Evolutionary conservation across 53 echinoderm and acorn worm genomes (phyloP).

Genomic region (Zoroaster sp.): DNA sequence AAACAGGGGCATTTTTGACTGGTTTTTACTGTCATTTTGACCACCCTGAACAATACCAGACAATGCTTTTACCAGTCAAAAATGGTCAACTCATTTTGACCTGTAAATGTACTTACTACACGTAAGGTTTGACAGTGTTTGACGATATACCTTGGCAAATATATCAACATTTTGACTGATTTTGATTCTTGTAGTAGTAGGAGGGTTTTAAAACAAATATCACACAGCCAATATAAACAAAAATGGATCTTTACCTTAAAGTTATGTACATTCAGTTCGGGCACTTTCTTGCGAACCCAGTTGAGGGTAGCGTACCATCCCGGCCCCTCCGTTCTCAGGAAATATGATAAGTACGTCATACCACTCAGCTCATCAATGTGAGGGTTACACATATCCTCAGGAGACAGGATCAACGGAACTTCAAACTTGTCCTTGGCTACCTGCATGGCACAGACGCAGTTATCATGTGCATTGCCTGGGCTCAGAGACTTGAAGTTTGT

Average conservation of each 20-base stretch:
- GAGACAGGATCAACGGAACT: conserved; percentile 83
- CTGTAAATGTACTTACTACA: too few relatives aligned
- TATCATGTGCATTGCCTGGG: conserved; percentile 57
- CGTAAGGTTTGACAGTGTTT: too few relatives aligned
- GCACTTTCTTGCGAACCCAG: conserved; percentile 86
- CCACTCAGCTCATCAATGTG: conserved; percentile 88
- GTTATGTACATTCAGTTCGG: conserved; percentile 88
- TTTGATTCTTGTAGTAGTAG: too few relatives aligned
- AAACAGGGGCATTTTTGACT: too few relatives aligned
- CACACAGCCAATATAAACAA: too few relatives aligned
- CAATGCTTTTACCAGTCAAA: too few relatives aligned
- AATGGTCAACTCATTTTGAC: too few relatives aligned
- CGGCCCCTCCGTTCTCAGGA: conserved; percentile 84
- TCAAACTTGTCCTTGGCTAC: conserved; percentile 81
- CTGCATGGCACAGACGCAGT: conserved; percentile 80
- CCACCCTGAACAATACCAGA: too few relatives aligned
- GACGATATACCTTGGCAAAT: too few relatives aligned
- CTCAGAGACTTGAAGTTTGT: conserved; percentile 72
- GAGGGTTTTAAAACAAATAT: too few relatives aligned
- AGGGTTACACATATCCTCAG: conserved; percentile 84
- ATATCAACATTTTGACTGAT: too few relatives aligned
- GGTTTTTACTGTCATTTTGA: too few relatives aligned
- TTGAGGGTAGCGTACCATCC: conserved; percentile 98
- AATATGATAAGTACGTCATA: conserved; percentile 94
- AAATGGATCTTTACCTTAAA: conserved; percentile 68